phyloP scores from a whole-genome alignment of 37 sponge, comb jelly and placozoan species.

The Mnemiopsis leidyi region DNA sequence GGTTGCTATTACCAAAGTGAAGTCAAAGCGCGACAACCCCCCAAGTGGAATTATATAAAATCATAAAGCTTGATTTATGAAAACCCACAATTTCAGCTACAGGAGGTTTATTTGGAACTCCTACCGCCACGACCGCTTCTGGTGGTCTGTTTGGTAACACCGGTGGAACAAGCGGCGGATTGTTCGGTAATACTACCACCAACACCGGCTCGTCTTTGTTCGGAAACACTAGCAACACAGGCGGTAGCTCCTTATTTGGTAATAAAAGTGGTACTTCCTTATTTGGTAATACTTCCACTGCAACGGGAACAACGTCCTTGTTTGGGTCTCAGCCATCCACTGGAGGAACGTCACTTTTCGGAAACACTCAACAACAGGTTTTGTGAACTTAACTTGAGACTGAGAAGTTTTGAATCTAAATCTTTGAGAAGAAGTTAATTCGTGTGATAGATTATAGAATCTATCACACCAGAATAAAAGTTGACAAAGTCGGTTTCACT shows the following conservation, averaged over 20 bases:
- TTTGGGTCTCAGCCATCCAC: neutral
- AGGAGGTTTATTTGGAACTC: slow-evolving; percentile 38
- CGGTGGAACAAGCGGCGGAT: neutral
- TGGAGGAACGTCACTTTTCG: slow-evolving; percentile 6
- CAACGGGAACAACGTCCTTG: neutral
- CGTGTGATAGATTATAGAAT: too few relatives aligned
- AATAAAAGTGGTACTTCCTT: neutral
- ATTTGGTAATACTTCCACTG: neutral
- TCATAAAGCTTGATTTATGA: too few relatives aligned
- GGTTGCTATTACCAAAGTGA: too few relatives aligned
- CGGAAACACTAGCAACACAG: neutral
- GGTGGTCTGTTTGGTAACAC: slow-evolving; percentile 1
- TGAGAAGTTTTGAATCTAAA: too few relatives aligned
- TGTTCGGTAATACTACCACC: neutral
- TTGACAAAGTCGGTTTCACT: too few relatives aligned
- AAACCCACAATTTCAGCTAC: neutral
- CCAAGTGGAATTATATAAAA: too few relatives aligned
- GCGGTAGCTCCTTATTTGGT: neutral
- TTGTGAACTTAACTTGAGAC: too few relatives aligned
- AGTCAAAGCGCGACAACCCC: too few relatives aligned
- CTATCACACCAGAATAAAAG: too few relatives aligned
- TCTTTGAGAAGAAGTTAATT: too few relatives aligned
- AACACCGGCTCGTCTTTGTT: neutral
- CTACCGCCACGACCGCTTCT: neutral
- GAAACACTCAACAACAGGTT: slow-evolving; percentile 14